phyloP scores from a whole-genome alignment of 2,797 vertebrate species.

The Lateolabrax maculatus region DNA sequence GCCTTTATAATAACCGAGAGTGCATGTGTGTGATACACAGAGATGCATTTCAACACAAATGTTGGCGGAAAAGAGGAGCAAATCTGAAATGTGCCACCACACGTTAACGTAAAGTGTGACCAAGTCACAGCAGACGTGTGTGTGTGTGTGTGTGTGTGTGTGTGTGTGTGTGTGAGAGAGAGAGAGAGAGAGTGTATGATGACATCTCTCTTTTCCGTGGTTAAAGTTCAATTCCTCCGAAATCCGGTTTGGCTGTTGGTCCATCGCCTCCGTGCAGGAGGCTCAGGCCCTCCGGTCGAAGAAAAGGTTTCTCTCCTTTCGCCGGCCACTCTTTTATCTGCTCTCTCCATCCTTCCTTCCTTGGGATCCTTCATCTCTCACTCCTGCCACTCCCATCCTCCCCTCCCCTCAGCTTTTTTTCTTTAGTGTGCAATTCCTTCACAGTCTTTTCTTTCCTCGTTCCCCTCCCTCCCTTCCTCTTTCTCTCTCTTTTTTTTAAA shows the following conservation, averaged over 20 bases:
- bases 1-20: conserved; percentile 29
- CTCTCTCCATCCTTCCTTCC: conserved; percentile 58
- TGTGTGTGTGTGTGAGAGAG: conserved; percentile 27
- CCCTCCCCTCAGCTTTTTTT: conserved; percentile 61
- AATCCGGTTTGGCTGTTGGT: conserved; percentile 63
- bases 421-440: conserved; percentile 77
- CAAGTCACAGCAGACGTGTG: conserved; percentile 41
- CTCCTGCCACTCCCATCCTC: conserved; percentile 58
- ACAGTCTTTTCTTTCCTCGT: conserved; percentile 67
- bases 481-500: conserved; percentile 42
- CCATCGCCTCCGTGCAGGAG: conserved; percentile 44
- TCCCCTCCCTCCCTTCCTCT: conserved; percentile 43
- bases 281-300: conserved; percentile 47
- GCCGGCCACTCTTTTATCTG: conserved; percentile 56
- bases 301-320: conserved; percentile 63
- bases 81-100: conserved; percentile 57
- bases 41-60: conserved; percentile 64
- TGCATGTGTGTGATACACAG: conserved; percentile 14
- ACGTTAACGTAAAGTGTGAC: conserved; percentile 48
- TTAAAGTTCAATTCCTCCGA: conserved; percentile 68
- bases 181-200: conserved; percentile 43
- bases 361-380: conserved; percentile 68
- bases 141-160: conserved; percentile 17
- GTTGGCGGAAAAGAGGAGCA: conserved; percentile 58
- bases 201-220: conserved; percentile 58